Evolutionary conservation across 2,888 invertebrate genomes (phyloP).

Genomic region (Drosophila gaucha): DNA sequence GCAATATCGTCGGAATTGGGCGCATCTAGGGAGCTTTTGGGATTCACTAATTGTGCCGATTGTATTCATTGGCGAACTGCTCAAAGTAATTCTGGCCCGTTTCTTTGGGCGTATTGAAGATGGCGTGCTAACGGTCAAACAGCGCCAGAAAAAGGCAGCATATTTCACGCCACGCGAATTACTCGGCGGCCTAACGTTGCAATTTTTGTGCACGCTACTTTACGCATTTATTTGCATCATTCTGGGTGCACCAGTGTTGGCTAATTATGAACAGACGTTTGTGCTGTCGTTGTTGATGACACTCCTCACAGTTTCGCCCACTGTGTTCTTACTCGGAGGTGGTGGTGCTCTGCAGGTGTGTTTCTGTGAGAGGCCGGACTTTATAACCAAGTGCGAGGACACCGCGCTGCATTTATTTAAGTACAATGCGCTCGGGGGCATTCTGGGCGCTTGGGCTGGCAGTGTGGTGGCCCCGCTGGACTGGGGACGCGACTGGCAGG

Average conservation of each 20-base stretch:
- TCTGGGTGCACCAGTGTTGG: slow-evolving; percentile 84
- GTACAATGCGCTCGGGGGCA: slow-evolving; percentile 83
- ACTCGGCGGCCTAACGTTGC: slow-evolving; percentile 78
- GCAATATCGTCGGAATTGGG: slow-evolving; percentile 82
- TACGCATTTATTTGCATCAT: slow-evolving; percentile 84
- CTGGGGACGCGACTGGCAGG: slow-evolving; percentile 94
- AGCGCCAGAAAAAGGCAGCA: slow-evolving; percentile 78
- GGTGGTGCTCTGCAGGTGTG: slow-evolving; percentile 83
- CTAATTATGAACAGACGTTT: slow-evolving; percentile 84
- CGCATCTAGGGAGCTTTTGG: slow-evolving; percentile 83
- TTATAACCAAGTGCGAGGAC: slow-evolving; percentile 82
- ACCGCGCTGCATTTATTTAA: slow-evolving; percentile 83
- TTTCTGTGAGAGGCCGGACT: slow-evolving; percentile 84
- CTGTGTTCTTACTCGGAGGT: slow-evolving; percentile 83
- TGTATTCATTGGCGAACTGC: slow-evolving; percentile 82
- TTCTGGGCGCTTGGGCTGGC: slow-evolving; percentile 91
- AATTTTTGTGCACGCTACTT: slow-evolving; percentile 80
- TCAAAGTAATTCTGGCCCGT: slow-evolving; percentile 81
- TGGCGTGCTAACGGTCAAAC: slow-evolving; percentile 72
- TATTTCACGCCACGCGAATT: slow-evolving; percentile 81
- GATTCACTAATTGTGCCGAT: slow-evolving; percentile 83
- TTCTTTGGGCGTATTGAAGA: slow-evolving; percentile 80
- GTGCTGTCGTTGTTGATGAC: slow-evolving; percentile 83
- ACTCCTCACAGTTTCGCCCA: slow-evolving; percentile 83
- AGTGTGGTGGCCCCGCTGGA: slow-evolving; percentile 93